A percentile compares a stretch with the other conserved stretches of the same genome.
Conservation (phyloP, 2,888 invertebrate genomes). For the Euplagia quadripunctaria region DNA sequence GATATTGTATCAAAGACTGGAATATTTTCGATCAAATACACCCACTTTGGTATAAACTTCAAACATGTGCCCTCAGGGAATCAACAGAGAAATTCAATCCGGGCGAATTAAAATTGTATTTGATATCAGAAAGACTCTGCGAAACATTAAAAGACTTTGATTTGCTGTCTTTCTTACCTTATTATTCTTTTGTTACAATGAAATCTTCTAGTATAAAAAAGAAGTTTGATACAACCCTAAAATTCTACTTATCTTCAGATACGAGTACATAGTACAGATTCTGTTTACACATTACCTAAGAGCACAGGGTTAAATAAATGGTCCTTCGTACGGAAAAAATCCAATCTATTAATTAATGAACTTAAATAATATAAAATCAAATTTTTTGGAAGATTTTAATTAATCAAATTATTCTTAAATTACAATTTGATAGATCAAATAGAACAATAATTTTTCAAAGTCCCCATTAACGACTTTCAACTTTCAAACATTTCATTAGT, state of each 20-base stretch:
- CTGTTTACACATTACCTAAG: too few relatives aligned
- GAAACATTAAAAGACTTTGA: background rate
- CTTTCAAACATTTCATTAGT: constrained; percentile 46
- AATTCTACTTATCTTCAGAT: background rate
- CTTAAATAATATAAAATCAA: background rate
- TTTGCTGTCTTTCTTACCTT: background rate
- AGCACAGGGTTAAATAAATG: background rate
- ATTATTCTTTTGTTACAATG: background rate
- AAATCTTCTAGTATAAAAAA: background rate
- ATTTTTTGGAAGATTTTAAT: background rate
- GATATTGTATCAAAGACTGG: constrained; percentile 9
- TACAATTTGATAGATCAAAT: constrained; percentile 7
- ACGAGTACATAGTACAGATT: background rate
- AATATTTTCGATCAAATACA: constrained; percentile 25
- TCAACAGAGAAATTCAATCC: constrained; percentile 23
- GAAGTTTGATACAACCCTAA: background rate
- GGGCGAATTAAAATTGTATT: constrained; percentile 11
- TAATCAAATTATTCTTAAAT: background rate
- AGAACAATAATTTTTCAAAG: constrained; percentile 5
- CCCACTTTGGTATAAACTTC: constrained; percentile 24
- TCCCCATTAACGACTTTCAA: constrained; percentile 16
- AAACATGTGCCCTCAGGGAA: constrained; percentile 21
- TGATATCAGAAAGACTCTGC: background rate
- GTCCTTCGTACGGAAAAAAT: background rate
- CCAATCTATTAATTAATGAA: background rate